Base-by-base conservation (phyloP, 2,797 vertebrate species). In the Alca torda region DNA sequence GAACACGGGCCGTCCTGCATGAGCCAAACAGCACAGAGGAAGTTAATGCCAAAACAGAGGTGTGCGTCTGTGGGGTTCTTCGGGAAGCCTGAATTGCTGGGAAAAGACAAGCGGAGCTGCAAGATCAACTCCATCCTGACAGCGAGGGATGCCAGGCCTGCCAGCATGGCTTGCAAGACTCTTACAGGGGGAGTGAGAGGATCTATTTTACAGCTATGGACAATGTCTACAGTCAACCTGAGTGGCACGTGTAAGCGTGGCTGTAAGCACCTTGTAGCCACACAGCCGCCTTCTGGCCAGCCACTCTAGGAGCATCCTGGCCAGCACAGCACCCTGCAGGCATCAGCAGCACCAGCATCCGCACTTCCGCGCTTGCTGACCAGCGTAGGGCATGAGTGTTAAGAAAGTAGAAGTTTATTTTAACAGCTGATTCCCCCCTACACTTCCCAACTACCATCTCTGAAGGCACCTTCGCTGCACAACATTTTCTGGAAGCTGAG, bases 231-330 rank as follows among this genome's bases (percentile, higher is more conserved):
- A 12, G 7, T 33, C 43, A 60, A 4, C 41, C 33, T 4, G 26
- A 41, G 69, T 2, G 28, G 31, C 31, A 37, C 0, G 2, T 1
- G 13, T 23, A 26, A 41, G 41, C 0, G 1, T 4, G 20, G 70
- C 83, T 53, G 56, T 9, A 24, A 60, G 84, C 82, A 31, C 31
- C 39, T 1, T n/a, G 61, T 37, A 70, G 78, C 39, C 69, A 48
- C 21, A 13, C 35, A 17, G 31, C 6, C 8, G 8, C 50, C 59
- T 30, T 46, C 11, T 24, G 74, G 39, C 33, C 41, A 50, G 23
- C 54, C 19, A 48, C 33, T 48, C n/a, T 20, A 23, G 59, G 21
- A 68, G 25, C 57, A 33, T 4, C 35, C n/a, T 21, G 24, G 85
- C 53, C 57, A 64, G 4, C 50, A 50, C 37, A 35, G 78, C 72